Conservation (phyloP, 2,888 invertebrate species). For the Spisula solida region DNA sequence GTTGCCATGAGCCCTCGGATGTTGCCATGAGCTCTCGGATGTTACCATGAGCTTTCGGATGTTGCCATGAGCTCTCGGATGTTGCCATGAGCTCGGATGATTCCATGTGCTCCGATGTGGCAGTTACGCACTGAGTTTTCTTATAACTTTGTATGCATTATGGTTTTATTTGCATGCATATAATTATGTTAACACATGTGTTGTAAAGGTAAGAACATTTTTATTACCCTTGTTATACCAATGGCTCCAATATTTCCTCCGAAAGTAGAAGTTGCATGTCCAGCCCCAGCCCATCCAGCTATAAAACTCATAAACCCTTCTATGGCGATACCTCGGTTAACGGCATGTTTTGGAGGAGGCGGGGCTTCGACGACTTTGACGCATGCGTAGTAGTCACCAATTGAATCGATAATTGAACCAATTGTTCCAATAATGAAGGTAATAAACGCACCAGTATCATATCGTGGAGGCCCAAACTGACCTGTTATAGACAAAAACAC, state of each 20-base stretch:
- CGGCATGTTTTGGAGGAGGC: constrained; percentile 94
- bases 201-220: no score
- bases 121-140: no score
- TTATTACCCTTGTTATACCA: constrained; percentile 69
- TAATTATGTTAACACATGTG: no score
- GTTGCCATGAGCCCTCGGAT: no score
- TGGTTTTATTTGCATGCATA: no score
- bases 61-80: no score
- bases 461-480: constrained; percentile 75
- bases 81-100: no score
- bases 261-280: constrained; percentile 70
- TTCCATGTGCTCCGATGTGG: no score
- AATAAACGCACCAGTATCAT: constrained; percentile 73
- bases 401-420: constrained; percentile 84
- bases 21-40: no score
- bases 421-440: constrained; percentile 76
- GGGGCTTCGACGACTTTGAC: constrained; percentile 91
- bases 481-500: constrained; percentile 60
- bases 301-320: constrained; percentile 71
- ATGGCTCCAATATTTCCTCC: constrained; percentile 71
- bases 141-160: no score
- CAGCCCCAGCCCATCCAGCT: constrained; percentile 70
- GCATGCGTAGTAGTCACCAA: constrained; percentile 95
- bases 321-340: constrained; percentile 90
- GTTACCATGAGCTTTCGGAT: no score